A percentile compares a stretch with the other conserved stretches of the same genome.
Conservation (phyloP, 2,113 vertebrate genomes). For the Syrrhaptes paradoxus region DNA sequence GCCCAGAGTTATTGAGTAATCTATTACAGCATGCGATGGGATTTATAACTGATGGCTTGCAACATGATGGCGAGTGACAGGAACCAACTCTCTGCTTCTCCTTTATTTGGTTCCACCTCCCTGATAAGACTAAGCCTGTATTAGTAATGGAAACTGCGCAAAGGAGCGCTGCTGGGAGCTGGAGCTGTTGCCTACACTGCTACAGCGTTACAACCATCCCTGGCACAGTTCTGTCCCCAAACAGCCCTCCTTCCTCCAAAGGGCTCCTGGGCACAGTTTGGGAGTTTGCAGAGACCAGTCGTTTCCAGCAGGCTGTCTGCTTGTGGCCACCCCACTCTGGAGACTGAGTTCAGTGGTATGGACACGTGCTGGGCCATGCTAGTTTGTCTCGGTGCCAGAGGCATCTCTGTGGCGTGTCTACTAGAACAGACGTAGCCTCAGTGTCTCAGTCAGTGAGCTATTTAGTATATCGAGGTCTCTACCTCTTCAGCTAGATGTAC, state of each 20-base stretch:
- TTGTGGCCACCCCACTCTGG: neutral
- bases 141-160: neutral
- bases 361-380: neutral
- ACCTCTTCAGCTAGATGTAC: neutral
- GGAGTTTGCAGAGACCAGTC: neutral
- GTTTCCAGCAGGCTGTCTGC: neutral
- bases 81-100: neutral
- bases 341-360: neutral
- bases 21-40: neutral
- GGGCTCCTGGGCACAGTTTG: neutral
- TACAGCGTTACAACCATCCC: fast-evolving
- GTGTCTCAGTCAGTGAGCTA: neutral
- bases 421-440: fast-evolving
- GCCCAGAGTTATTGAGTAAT: constrained; percentile 38
- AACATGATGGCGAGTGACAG: neutral
- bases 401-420: neutral
- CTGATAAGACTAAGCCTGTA: neutral
- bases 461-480: neutral
- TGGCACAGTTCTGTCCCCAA: fast-evolving
- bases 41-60: neutral
- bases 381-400: neutral
- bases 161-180: neutral
- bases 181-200: neutral
- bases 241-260: neutral
- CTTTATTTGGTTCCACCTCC: neutral